phyloP scores from a whole-genome alignment of 2,888 invertebrate genomes.

The Diogma glabrata region DNA sequence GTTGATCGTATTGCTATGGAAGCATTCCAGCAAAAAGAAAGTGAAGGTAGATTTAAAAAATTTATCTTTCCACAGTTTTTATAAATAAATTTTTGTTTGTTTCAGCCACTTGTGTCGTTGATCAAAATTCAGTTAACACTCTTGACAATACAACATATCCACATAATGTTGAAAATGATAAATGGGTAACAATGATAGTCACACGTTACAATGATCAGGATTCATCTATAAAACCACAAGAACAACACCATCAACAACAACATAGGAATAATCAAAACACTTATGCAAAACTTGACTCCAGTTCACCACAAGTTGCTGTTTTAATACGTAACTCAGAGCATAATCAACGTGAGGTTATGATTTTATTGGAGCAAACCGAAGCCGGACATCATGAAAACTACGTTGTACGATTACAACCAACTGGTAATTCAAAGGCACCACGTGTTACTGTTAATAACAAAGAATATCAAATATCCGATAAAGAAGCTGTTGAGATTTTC shows the following conservation, averaged over 20 bases:
- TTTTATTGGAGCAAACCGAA: constrained; percentile 34
- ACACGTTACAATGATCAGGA: too few species aligned
- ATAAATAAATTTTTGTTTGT: too few species aligned
- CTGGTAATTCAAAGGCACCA: constrained; percentile 18
- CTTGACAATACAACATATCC: constrained; percentile 5
- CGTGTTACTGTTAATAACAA: constrained; percentile 33
- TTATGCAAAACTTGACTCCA: constrained; percentile 16
- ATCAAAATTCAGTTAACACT: not conserved
- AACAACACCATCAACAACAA: constrained; percentile 17
- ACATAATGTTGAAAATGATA: not conserved
- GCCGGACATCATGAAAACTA: constrained; percentile 29
- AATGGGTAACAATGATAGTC: not conserved
- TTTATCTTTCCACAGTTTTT: not conserved
- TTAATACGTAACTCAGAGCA: not conserved
- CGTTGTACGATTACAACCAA: constrained; percentile 19
- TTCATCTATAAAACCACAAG: too few species aligned
- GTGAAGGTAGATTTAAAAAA: constrained; percentile 6
- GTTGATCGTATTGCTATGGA: constrained; percentile 29
- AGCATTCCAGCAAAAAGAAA: constrained; percentile 20
- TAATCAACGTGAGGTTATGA: constrained; percentile 36
- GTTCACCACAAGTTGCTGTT: not conserved
- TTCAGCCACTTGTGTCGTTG: constrained; percentile 5
- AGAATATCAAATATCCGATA: constrained; percentile 25
- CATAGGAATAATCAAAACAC: constrained; percentile 21
- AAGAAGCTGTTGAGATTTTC: constrained; percentile 33